These are phyloP conservation scores for Cotesia vestalis DNA, from an alignment of 1,140 invertebrate species.

Conservation along the genomic window DNA sequence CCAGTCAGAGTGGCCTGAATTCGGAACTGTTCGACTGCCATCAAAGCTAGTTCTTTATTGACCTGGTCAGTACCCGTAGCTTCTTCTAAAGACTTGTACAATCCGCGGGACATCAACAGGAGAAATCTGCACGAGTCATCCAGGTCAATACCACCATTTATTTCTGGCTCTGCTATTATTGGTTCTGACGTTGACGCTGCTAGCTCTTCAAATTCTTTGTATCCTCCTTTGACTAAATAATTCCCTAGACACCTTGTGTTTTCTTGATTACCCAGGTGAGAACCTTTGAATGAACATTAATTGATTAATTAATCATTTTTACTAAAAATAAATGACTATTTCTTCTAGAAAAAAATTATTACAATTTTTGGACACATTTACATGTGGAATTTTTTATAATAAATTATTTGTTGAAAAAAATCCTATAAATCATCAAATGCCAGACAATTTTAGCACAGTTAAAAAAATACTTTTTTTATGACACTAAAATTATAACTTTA, in stretches of 20 bases:
- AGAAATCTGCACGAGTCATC: constrained; percentile 86
- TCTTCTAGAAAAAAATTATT: too few relatives aligned
- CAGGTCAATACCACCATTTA: constrained; percentile 80
- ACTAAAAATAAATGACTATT: too few relatives aligned
- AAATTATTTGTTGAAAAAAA: too few relatives aligned
- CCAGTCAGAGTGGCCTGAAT: constrained; percentile 81
- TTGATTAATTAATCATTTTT: not conserved
- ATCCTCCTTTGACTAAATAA: constrained; percentile 86
- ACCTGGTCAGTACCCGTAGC: constrained; percentile 80
- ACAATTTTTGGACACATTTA: too few relatives aligned
- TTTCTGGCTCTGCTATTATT: constrained; percentile 84
- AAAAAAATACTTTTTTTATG: too few relatives aligned
- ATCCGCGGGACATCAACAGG: constrained; percentile 84
- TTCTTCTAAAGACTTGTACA: constrained; percentile 86
- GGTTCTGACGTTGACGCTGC: constrained; percentile 76
- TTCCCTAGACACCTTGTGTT: constrained; percentile 88
- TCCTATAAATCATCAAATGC: too few relatives aligned
- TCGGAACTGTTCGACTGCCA: constrained; percentile 84
- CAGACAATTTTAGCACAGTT: too few relatives aligned
- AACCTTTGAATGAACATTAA: constrained; percentile 57
- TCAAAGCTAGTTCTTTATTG: constrained; percentile 81
- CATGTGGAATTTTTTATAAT: too few relatives aligned
- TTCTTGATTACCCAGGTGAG: constrained; percentile 75
- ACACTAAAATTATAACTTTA: too few relatives aligned
- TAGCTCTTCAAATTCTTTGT: constrained; percentile 83